Conservation (phyloP, 2,797 vertebrate genomes). For the Taeniopygia guttata region DNA sequence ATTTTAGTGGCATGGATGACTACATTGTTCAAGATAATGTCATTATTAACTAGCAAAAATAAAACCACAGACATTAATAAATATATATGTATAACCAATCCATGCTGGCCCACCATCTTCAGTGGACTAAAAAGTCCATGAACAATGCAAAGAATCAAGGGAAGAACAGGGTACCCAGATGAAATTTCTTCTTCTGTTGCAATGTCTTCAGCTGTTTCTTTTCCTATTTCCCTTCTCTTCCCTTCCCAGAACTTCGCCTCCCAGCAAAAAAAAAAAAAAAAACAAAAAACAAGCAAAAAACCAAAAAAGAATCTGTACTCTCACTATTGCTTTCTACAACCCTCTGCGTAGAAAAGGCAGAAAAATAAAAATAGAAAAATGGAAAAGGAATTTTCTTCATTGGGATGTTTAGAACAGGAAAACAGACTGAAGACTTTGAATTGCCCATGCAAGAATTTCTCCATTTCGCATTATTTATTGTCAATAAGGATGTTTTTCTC, state of each 20-base stretch:
- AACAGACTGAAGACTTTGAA: not conserved
- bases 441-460: not conserved
- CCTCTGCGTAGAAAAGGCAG: not conserved
- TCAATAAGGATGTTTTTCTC: not conserved
- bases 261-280: no score
- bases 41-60: not conserved
- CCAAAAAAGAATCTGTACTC: not conserved
- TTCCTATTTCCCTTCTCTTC: not conserved
- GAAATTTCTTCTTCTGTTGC: not conserved
- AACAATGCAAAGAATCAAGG: not conserved
- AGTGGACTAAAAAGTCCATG: not conserved
- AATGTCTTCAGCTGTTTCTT: not conserved
- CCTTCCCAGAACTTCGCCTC: not conserved
- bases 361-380: not conserved
- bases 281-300: not conserved
- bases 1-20: not conserved
- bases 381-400: not conserved
- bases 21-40: not conserved
- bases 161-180: not conserved
- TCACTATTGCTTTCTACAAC: not conserved
- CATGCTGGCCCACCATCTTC: not conserved
- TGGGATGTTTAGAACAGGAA: not conserved
- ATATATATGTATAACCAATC: fast-evolving
- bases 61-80: not conserved
- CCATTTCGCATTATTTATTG: not conserved